Evolutionary conservation across 2,797 vertebrate genomes (phyloP).

Genomic region (Erethizon dorsatum): DNA sequence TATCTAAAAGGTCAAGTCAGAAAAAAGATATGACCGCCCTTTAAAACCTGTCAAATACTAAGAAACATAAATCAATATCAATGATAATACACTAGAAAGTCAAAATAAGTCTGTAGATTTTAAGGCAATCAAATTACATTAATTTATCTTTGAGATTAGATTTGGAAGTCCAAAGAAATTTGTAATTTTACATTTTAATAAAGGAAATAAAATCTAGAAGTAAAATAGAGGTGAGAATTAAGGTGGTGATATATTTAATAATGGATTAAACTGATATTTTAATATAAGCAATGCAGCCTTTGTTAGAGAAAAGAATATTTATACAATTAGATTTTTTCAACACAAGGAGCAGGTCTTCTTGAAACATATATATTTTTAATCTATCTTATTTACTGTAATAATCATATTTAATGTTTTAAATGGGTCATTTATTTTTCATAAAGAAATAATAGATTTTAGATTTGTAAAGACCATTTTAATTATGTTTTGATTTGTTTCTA

Average conservation of each 20-base stretch:
- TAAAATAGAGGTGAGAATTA: conserved; percentile 54
- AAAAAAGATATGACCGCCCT: conserved; percentile 1
- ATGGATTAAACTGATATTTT: neutral
- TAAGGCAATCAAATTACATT: conserved; percentile 47
- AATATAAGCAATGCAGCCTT: neutral
- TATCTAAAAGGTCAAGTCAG: conserved; percentile 61
- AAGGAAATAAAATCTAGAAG: conserved; percentile 2
- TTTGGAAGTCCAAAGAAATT: conserved; percentile 50
- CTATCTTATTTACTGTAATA: conserved; percentile 53
- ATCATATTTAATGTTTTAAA: conserved; percentile 49
- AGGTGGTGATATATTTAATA: neutral
- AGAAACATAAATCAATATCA: conserved; percentile 43
- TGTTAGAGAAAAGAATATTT: conserved; percentile 47
- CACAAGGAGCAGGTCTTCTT: neutral
- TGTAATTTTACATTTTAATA: conserved; percentile 58
- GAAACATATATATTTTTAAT: neutral
- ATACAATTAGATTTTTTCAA: neutral
- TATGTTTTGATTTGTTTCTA: conserved; percentile 67
- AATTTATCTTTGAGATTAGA: conserved; percentile 58
- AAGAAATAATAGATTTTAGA: conserved; percentile 48
- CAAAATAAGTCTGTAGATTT: conserved; percentile 13
- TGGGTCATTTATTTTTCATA: conserved; percentile 24
- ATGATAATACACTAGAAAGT: conserved; percentile 48
- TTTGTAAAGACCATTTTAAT: conserved; percentile 59
- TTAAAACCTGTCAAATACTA: neutral